Evolutionary conservation across 2,797 vertebrate species (phyloP), one percentile per base, ranked within the genome.

Genomic region (Sebastes minor): DNA sequence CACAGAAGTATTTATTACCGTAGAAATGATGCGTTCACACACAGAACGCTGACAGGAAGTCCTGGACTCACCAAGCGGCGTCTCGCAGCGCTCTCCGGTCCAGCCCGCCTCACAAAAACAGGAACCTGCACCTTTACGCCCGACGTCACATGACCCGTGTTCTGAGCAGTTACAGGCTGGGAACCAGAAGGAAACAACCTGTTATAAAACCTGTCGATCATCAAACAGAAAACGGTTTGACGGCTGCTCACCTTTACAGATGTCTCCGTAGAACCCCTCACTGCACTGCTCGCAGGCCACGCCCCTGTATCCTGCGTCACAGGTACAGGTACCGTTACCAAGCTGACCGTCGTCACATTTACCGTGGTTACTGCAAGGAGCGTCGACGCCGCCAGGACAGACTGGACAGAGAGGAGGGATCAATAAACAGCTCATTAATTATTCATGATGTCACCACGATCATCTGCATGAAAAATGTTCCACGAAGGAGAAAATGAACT

Each of bases 81-180:
- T 94, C 83, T 99, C 95, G 30, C 98, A 99, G 33, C 81, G 92
- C 4, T n/a, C 84, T 23, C 98, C 98, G 0, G 96, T 97, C 98
- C 98, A 99, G 60, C 97, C 97, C 0, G 90, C 88, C 20, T 97
- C 95, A 86, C 98, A 99, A 91, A 98, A 92, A 82, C 98, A 99
- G 6, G 74, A 80, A 2, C 98, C 98, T 0, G 95, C 96, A 32
- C 97, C 97, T 0, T 71, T 84, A 16, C 79, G 77, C 0, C 97
- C 97, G 0, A 96, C 95, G 0, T 97, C 95, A 12, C 98, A 99
- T 56, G 95, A 92, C 4, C 98, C 98, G 0, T 96, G 95, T 60
- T 90, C 92, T 0, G 96, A 95, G 89, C 98, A 99, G 74, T 95
- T 93, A 7, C 98, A 99, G 42, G 90, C 98, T 99, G 92, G 23